Conservation (phyloP, 2,113 vertebrate species). For the Spermophilus dauricus region DNA sequence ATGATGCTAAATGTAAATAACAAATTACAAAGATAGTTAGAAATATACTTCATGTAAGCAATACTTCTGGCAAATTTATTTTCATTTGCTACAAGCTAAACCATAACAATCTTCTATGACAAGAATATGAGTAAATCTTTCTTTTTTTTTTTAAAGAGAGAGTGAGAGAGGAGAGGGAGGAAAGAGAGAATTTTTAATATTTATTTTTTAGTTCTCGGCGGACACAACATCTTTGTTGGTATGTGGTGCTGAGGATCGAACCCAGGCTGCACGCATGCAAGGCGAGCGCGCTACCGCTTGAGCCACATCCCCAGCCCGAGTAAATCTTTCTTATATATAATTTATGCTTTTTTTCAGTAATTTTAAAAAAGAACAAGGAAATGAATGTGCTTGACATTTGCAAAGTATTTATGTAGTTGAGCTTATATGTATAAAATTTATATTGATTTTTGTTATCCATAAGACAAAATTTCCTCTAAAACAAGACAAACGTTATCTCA, state of each 20-base stretch:
- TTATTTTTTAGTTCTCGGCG: too few species aligned
- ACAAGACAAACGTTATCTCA: constrained; percentile 56
- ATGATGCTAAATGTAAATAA: constrained; percentile 92
- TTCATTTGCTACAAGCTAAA: constrained; percentile 53
- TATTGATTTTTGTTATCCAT: constrained; percentile 44
- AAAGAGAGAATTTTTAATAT: too few species aligned
- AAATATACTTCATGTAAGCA: constrained; percentile 2
- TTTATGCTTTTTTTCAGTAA: constrained; percentile 29
- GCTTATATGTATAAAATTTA: constrained; percentile 41
- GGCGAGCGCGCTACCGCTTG: too few species aligned
- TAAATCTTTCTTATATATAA: constrained; percentile 53
- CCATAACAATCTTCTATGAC: constrained; percentile 7
- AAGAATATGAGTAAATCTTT: constrained; percentile 36
- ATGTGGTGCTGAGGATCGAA: too few species aligned
- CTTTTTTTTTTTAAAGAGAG: neutral
- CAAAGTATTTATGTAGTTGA: constrained; percentile 33
- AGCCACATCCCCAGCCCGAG: neutral
- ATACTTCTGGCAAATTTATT: constrained; percentile 31
- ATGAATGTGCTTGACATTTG: neutral
- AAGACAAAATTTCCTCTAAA: constrained; percentile 45
- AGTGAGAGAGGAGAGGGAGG: too few species aligned
- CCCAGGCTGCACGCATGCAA: too few species aligned
- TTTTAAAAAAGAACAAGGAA: constrained; percentile 34
- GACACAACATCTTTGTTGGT: too few species aligned
- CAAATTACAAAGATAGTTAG: constrained; percentile 76